phyloP scores from a whole-genome alignment of 2,797 vertebrate genomes.

The Danio aesculapii region DNA sequence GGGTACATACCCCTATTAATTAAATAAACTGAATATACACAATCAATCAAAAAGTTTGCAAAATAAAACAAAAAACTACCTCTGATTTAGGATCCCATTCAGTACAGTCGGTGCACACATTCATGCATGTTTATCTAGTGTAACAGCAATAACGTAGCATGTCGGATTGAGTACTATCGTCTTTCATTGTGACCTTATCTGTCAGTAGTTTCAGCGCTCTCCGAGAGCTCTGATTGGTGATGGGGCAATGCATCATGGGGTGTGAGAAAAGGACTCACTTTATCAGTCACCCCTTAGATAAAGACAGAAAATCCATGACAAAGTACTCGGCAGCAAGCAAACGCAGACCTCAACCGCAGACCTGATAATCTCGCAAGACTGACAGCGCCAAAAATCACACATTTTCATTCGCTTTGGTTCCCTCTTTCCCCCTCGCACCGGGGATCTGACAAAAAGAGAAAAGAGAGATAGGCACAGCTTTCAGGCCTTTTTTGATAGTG shows the following conservation, averaged over 20 bases:
- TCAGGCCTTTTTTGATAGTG: constrained; percentile 45
- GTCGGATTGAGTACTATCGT: constrained; percentile 47
- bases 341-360: constrained; percentile 57
- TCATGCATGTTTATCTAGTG: constrained; percentile 31
- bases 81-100: constrained; percentile 36
- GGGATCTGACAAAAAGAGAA: constrained; percentile 50
- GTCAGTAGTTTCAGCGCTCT: constrained; percentile 55
- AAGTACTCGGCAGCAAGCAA: constrained; percentile 56
- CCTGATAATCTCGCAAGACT: constrained; percentile 62
- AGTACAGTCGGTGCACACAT: background rate
- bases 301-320: constrained; percentile 65
- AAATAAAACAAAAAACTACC: background rate
- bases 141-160: constrained; percentile 11
- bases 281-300: constrained; percentile 64
- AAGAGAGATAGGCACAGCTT: constrained; percentile 51
- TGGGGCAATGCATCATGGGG: constrained; percentile 51
- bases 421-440: constrained; percentile 47
- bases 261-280: constrained; percentile 59
- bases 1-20: too few species aligned
- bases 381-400: constrained; percentile 56
- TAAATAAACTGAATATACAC: background rate
- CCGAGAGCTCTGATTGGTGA: constrained; percentile 50
- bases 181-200: constrained; percentile 64
- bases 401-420: constrained; percentile 53
- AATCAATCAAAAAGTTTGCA: background rate